These are phyloP conservation scores for Marasmarcha lunaedactyla DNA, from an alignment of 2,888 invertebrate genomes.

Conservation along the genomic window DNA sequence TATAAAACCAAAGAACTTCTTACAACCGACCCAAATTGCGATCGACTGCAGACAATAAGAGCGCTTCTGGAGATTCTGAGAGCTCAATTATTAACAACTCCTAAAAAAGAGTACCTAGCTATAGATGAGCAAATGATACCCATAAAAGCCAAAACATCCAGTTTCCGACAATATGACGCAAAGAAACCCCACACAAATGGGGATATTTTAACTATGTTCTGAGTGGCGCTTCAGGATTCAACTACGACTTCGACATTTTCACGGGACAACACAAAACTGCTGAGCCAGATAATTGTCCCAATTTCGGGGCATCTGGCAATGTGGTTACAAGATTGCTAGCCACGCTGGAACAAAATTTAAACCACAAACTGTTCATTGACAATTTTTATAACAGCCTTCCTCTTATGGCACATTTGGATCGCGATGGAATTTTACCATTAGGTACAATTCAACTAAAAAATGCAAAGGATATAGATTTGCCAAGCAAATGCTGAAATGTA, in stretches of 20 bases:
- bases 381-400: constrained; percentile 24
- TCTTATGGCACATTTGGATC: constrained; percentile 3
- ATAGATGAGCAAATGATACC: too few species aligned
- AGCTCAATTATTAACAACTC: constrained; percentile 15
- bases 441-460: constrained; percentile 11
- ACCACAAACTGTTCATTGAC: constrained; percentile 25
- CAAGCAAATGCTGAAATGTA: constrained; percentile 6
- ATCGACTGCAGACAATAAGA: constrained; percentile 23
- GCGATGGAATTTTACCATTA: constrained; percentile 6
- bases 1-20: constrained; percentile 7
- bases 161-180: constrained; percentile 27
- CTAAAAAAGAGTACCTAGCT: constrained; percentile 24
- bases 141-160: constrained; percentile 17
- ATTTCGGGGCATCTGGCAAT: constrained; percentile 22
- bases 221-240: constrained; percentile 30
- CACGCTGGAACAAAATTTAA: constrained; percentile 20
- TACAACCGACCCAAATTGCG: constrained; percentile 11
- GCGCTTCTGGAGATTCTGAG: constrained; percentile 16
- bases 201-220: constrained; percentile 29
- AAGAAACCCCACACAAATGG: constrained; percentile 31
- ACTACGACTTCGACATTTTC: constrained; percentile 31
- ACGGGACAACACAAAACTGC: constrained; percentile 21
- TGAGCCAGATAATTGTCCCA: constrained; percentile 18
- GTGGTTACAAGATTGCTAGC: constrained; percentile 19
- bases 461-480: constrained; percentile 5